Percentiles rank a stretch among this genome's conserved stretches.
These are phyloP conservation scores for Delphinapterus leucas DNA, from an alignment of 2,113 vertebrate genomes.

Conservation along the genomic window DNA sequence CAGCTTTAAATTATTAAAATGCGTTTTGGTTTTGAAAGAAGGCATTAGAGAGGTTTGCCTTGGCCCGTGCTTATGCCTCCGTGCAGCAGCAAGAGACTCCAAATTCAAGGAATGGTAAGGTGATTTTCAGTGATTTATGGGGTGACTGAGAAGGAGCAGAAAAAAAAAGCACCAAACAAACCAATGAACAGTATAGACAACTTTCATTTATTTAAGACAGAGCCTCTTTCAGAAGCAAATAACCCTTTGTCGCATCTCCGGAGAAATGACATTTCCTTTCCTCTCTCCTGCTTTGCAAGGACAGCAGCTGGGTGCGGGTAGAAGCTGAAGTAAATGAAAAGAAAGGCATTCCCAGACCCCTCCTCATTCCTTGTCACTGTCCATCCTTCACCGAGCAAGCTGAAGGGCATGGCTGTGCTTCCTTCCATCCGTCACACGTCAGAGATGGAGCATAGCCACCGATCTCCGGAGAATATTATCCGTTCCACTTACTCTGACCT, in stretches of 20 bases:
- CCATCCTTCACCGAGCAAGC: neutral
- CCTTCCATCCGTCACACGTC: neutral
- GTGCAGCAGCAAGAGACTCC: conserved; percentile 20
- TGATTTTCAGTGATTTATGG: conserved; percentile 60
- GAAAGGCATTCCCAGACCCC: neutral
- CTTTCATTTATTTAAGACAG: conserved; percentile 74
- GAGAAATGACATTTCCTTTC: conserved; percentile 74
- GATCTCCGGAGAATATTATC: neutral
- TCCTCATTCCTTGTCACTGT: neutral
- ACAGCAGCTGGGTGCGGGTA: neutral
- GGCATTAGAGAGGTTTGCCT: conserved; percentile 77
- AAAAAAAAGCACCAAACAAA: conserved; percentile 40
- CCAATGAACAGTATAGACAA: conserved; percentile 55
- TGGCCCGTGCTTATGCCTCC: conserved; percentile 53
- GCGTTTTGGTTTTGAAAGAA: conserved; percentile 71
- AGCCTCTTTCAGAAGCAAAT: conserved; percentile 49
- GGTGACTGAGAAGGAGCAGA: conserved; percentile 28
- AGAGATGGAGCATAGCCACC: neutral
- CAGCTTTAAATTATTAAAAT: conserved; percentile 81
- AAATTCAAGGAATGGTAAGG: conserved; percentile 1
- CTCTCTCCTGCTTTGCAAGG: neutral
- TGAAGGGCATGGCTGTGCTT: neutral
- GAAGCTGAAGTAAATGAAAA: neutral
- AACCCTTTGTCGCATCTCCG: conserved; percentile 65
- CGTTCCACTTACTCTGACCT: neutral